A percentile compares a stretch with the other conserved stretches of the same genome.
Evolutionary conservation across 2,113 vertebrate species (phyloP).

Genomic region (Empidonax traillii): DNA sequence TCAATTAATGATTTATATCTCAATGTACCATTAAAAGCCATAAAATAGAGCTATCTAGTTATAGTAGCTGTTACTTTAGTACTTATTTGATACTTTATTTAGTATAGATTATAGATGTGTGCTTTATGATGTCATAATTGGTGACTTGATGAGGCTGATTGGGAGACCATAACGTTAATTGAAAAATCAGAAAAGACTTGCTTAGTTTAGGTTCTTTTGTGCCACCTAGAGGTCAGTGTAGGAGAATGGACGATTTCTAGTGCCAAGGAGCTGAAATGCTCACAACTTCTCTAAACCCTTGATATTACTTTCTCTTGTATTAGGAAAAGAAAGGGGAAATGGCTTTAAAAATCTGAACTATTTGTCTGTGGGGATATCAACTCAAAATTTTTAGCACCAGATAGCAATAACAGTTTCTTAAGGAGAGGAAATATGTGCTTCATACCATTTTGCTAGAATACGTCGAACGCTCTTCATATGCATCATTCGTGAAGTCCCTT

Average conservation of each 20-base stretch:
- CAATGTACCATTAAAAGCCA: background rate
- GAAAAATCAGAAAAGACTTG: background rate
- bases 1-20: background rate
- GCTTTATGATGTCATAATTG: background rate
- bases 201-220: constrained; percentile 10
- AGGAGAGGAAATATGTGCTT: background rate
- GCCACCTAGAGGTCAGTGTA: constrained; percentile 63
- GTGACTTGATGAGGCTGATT: background rate
- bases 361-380: background rate
- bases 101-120: background rate
- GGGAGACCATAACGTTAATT: background rate
- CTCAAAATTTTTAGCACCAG: background rate
- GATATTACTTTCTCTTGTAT: background rate
- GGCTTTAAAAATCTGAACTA: background rate
- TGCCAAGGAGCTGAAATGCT: background rate
- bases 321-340: background rate
- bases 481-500: background rate
- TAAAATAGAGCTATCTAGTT: background rate
- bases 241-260: background rate
- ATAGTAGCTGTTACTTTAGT: background rate
- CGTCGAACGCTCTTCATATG: background rate
- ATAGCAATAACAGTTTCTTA: background rate
- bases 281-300: background rate
- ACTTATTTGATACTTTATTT: background rate
- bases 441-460: background rate